Evolutionary conservation across 2,113 vertebrate genomes (phyloP), one percentile per base, ranked within the genome.

Genomic region (Patagioenas fasciata): DNA sequence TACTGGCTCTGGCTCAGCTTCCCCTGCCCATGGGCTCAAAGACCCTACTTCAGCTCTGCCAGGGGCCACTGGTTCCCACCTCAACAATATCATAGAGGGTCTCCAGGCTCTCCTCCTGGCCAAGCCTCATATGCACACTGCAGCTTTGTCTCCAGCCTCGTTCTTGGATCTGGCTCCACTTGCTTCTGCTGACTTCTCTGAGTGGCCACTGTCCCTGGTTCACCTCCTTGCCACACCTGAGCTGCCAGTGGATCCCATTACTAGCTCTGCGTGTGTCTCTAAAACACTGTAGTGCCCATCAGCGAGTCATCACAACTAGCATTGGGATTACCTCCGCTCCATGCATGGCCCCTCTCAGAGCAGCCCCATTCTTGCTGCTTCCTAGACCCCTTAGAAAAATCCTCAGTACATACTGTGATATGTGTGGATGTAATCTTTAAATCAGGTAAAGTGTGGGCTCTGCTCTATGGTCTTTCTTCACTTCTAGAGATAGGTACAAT

Each of bases 1-100:
- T 23, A 11, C 6, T 58, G 29, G 16, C 9, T 11, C 34, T 56
- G 5, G 6, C 34, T 18, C 16, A 81, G 18, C 8, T 13, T 71
- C 13, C 28, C 38, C 19, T 50, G 15, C 7, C 10, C 9, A 64
- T 19, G 9, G 9, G 5, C 24, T 26, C 24, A 67, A 65, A 87
- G 20, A 57, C 6, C 8, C 7, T 15, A 24, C 61, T 77, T 71
- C 44, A 66, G 21, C 34, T 73, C 19, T 67, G 9, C 54, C 23
- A 38, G 44, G 6, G 10, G 6, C 28, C 8, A 18, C 57, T 38
- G 51, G 16, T 73, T 11, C 38, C 34, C 10, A 58, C 9, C 10
- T 56, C n/a, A 44, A 53, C 21, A 62, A 32, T 2, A 1, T 51
- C 1, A 0, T 5, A 44, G 8, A 18, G 7, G 4, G 12, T 47